Percentiles rank a stretch among this genome's conserved stretches.
phyloP scores from a whole-genome alignment of 1,140 invertebrate genomes.

The Rhagoletis zephyria region DNA sequence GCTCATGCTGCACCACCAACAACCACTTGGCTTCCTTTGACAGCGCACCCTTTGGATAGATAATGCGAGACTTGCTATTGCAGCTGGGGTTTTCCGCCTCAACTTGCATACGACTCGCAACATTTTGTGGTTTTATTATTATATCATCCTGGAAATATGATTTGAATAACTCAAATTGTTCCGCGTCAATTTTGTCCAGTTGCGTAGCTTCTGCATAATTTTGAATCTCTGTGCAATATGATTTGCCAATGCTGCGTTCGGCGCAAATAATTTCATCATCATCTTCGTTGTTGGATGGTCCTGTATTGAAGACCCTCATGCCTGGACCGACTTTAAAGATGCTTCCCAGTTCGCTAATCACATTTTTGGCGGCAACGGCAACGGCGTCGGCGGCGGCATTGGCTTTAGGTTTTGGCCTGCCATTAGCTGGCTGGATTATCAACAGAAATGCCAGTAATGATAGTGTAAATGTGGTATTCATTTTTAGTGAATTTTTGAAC shows the following conservation, averaged over 20 bases:
- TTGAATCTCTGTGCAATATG: not conserved
- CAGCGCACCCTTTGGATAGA: not conserved
- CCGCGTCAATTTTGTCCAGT: not conserved
- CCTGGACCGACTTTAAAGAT: too few relatives aligned
- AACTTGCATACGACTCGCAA: not conserved
- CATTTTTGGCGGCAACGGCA: not conserved
- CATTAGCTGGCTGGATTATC: too few relatives aligned
- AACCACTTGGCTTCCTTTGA: not conserved
- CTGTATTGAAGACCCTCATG: not conserved
- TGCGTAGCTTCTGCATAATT: not conserved
- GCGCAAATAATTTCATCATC: not conserved
- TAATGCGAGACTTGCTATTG: not conserved
- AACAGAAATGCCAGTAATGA: too few relatives aligned
- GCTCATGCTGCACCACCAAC: slow-evolving; percentile 1
- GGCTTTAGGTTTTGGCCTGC: not conserved
- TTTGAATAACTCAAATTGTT: not conserved
- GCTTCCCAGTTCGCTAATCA: not conserved
- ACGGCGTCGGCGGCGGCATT: too few relatives aligned
- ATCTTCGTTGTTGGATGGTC: not conserved
- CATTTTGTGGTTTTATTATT: not conserved
- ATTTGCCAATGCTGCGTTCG: not conserved
- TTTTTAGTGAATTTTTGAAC: too few relatives aligned
- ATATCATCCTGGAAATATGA: not conserved
- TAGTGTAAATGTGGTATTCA: too few relatives aligned
- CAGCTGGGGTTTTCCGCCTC: not conserved